Evolutionary conservation across 2,888 invertebrate species (phyloP).

Genomic region (Mesorhabditis belari): DNA sequence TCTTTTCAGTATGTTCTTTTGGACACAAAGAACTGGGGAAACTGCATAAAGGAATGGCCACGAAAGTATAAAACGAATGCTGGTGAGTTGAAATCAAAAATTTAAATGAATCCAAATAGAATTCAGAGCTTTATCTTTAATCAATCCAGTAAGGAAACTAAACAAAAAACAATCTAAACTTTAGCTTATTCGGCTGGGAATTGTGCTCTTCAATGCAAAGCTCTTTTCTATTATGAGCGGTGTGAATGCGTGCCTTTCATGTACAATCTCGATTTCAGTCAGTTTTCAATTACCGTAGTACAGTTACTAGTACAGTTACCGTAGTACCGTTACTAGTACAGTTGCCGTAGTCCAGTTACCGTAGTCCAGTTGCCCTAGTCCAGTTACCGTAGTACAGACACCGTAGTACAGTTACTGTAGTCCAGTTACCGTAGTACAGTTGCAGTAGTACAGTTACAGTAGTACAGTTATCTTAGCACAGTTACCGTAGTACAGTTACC

Average conservation of each 20-base stretch:
- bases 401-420: too few species aligned
- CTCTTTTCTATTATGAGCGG: slow-evolving; percentile 15
- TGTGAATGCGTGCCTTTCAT: slow-evolving; percentile 37
- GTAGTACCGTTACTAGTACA: too few species aligned
- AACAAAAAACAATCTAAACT: neutral
- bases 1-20: slow-evolving; percentile 29
- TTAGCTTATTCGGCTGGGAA: slow-evolving; percentile 22
- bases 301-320: too few species aligned
- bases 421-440: too few species aligned
- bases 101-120: neutral
- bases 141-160: neutral
- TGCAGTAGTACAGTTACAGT: too few species aligned
- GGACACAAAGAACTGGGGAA: slow-evolving; percentile 21
- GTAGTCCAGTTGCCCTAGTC: too few species aligned
- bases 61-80: slow-evolving; percentile 7
- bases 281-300: slow-evolving; percentile 4
- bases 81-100: neutral
- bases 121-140: neutral
- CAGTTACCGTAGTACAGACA: too few species aligned
- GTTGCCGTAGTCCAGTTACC: too few species aligned
- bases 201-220: slow-evolving; percentile 20
- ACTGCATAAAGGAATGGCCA: slow-evolving; percentile 25
- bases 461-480: too few species aligned
- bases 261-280: slow-evolving; percentile 28
- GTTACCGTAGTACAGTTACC: too few species aligned